Conservation (phyloP, 1,140 invertebrate genomes). For the Drosophila asahinai region DNA sequence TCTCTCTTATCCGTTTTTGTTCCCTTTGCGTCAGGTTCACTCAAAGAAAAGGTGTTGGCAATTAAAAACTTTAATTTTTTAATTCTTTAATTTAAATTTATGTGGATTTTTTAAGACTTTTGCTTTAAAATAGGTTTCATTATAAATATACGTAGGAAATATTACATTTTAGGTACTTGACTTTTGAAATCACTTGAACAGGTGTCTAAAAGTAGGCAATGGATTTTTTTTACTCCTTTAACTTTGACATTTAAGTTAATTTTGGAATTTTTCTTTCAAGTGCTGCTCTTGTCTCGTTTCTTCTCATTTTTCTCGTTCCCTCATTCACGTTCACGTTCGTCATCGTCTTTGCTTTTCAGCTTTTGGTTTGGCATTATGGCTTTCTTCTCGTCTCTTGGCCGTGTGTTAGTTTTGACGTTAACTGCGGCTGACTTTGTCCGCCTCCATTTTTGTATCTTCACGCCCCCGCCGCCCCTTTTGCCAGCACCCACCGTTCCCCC, state of each 20-base stretch:
- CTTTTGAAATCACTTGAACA: neutral
- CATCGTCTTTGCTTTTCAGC: conserved; percentile 62
- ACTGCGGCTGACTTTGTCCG: conserved; percentile 67
- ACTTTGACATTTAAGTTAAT: neutral
- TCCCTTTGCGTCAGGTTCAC: neutral
- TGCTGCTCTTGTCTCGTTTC: conserved; percentile 19
- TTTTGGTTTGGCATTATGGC: conserved; percentile 42
- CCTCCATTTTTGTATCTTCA: conserved; percentile 33
- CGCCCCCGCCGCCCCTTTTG: conserved; percentile 8
- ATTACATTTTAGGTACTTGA: no score
- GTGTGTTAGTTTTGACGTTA: conserved; percentile 68
- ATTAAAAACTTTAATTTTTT: neutral
- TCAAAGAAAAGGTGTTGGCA: neutral
- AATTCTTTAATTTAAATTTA: neutral
- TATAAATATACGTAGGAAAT: no score
- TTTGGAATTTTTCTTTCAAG: neutral
- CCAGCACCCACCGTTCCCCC: neutral
- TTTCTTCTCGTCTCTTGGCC: conserved; percentile 41
- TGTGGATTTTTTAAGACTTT: neutral
- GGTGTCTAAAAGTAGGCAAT: neutral
- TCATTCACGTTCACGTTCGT: conserved; percentile 24
- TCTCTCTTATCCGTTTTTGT: conserved; percentile 12
- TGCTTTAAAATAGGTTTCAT: neutral
- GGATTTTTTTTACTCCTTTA: neutral
- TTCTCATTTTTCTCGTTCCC: neutral